A percentile compares a stretch with the other conserved stretches of the same genome.
These are phyloP conservation scores for Drosophila longiperda DNA, from an alignment of 2,888 invertebrate species.

Conservation along the genomic window DNA sequence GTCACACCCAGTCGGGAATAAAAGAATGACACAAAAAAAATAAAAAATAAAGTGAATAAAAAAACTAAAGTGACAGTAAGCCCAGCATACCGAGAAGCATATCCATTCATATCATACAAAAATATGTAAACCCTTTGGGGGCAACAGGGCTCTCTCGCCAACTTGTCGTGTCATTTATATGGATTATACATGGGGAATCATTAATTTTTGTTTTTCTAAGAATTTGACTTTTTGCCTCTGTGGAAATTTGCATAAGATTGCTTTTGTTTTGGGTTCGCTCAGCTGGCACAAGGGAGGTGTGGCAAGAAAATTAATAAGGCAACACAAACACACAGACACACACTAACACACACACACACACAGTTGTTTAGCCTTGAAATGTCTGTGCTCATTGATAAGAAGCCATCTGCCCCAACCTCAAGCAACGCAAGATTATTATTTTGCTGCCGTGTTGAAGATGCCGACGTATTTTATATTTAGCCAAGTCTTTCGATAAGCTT, in stretches of 20 bases:
- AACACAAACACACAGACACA: constrained; percentile 17
- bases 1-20: constrained; percentile 30
- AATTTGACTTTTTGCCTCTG: constrained; percentile 62
- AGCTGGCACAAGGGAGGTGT: not conserved
- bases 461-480: constrained; percentile 28
- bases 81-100: constrained; percentile 20
- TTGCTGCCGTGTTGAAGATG: constrained; percentile 36
- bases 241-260: constrained; percentile 72
- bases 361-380: constrained; percentile 25
- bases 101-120: constrained; percentile 28
- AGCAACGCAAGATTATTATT: constrained; percentile 37
- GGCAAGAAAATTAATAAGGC: constrained; percentile 65
- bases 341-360: not conserved
- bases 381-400: constrained; percentile 65
- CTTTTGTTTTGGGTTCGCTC: constrained; percentile 53
- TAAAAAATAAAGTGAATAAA: not conserved
- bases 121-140: constrained; percentile 32
- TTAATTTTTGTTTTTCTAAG: constrained; percentile 75
- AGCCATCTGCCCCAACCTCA: not conserved
- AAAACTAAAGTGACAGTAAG: constrained; percentile 55
- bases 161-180: constrained; percentile 68
- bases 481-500: not conserved
- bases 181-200: constrained; percentile 75
- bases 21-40: constrained; percentile 45
- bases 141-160: constrained; percentile 1